phyloP scores from a whole-genome alignment of 2,113 vertebrate genomes.

The western clawed frog (Xenopus tropicalis) region UCB_Xtro_10.0 CM004446.2:50912001-50912500 shows the following conservation, averaged over 20 bases:
- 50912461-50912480: no score
- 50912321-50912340: neutral
- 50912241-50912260: conserved; percentile 1
- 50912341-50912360: neutral
- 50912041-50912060: neutral
- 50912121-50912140: conserved; percentile 39
- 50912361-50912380: neutral
- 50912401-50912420: neutral
- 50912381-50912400: neutral
- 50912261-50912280: conserved; percentile 5
- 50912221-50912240: conserved; percentile 32
- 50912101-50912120: conserved; percentile 17
- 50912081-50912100: conserved; percentile 4
- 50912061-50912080: conserved; percentile 10
- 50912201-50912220: neutral
- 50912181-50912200: conserved; percentile 30
- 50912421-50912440: neutral
- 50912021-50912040: neutral
- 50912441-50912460: no score
- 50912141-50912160: conserved; percentile 30
- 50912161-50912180: conserved; percentile 19
- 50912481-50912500: no score
- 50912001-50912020: conserved; percentile 14
- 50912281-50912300: neutral
- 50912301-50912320: neutral